These are phyloP conservation scores for Slavum lentiscoides DNA, from an alignment of 2,888 invertebrate genomes.

Conservation along the genomic window DNA sequence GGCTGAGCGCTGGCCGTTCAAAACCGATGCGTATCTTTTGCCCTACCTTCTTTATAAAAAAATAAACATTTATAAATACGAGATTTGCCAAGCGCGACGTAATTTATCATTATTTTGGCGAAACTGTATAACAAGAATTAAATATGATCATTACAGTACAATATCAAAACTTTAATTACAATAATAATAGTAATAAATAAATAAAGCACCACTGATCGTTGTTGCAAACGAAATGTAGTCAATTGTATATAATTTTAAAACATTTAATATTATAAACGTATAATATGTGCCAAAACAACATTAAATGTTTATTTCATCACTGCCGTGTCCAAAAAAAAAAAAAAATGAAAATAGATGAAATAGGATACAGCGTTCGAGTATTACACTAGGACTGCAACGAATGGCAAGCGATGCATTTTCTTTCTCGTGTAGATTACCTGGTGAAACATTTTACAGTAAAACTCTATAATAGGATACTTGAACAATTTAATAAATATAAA, in stretches of 20 bases:
- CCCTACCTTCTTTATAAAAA: neutral
- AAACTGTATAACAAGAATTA: neutral
- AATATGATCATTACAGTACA: conserved; percentile 12
- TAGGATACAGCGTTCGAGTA: neutral
- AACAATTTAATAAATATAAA: neutral
- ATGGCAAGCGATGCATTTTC: neutral
- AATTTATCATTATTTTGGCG: neutral
- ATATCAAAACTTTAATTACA: neutral
- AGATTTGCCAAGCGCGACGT: too few relatives aligned
- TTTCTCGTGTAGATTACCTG: neutral
- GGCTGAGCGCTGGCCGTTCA: neutral
- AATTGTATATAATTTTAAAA: neutral
- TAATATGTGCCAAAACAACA: neutral
- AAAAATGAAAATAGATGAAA: neutral
- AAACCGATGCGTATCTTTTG: conserved; percentile 2
- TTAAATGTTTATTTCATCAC: too few relatives aligned
- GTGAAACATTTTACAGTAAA: conserved; percentile 4
- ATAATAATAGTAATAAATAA: conserved; percentile 1
- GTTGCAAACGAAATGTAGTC: conserved; percentile 1
- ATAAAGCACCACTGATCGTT: neutral
- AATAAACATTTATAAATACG: too few relatives aligned
- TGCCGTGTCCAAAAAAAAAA: neutral
- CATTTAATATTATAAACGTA: conserved; percentile 1
- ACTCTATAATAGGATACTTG: too few relatives aligned
- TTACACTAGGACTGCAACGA: neutral